Percentiles rank a stretch among this genome's conserved stretches.
phyloP scores from a whole-genome alignment of 2,888 invertebrate genomes.

The Oscheius sp. region DNA sequence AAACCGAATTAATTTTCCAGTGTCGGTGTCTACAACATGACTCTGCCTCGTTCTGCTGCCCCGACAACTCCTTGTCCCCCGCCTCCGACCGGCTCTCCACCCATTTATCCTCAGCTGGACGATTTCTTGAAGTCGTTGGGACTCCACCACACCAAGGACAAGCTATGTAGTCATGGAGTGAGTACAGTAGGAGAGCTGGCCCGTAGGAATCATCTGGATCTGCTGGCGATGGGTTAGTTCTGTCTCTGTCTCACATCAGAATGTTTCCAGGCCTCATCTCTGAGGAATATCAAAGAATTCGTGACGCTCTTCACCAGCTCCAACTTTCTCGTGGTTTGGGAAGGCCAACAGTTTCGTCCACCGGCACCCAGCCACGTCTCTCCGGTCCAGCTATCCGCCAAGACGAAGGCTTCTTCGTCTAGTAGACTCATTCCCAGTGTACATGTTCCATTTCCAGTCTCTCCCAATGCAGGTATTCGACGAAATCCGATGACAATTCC shows the following conservation, averaged over 20 bases:
- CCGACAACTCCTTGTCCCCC: constrained; percentile 41
- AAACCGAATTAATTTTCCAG: background rate
- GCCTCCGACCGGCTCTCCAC: constrained; percentile 46
- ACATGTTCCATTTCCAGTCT: background rate
- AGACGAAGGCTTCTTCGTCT: constrained; percentile 39
- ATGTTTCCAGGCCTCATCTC: constrained; percentile 36
- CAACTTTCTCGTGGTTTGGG: constrained; percentile 31
- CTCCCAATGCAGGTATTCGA: constrained; percentile 8
- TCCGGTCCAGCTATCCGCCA: constrained; percentile 8
- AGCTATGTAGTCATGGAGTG: constrained; percentile 24
- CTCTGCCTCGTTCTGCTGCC: constrained; percentile 4
- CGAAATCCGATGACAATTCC: constrained; percentile 26
- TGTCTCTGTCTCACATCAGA: background rate
- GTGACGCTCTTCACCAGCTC: constrained; percentile 36
- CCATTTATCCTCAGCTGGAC: constrained; percentile 57
- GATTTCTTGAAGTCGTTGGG: constrained; percentile 53
- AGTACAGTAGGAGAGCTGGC: constrained; percentile 33
- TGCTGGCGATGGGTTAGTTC: constrained; percentile 36
- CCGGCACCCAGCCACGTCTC: constrained; percentile 27
- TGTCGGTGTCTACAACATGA: constrained; percentile 8
- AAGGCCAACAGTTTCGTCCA: constrained; percentile 6
- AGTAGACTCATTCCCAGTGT: constrained; percentile 16
- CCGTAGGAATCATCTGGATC: constrained; percentile 30
- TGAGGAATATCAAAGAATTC: constrained; percentile 38
- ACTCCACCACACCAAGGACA: constrained; percentile 32